Conservation (phyloP, 2,797 vertebrate genomes). For the Premnoplex brunnescens region DNA sequence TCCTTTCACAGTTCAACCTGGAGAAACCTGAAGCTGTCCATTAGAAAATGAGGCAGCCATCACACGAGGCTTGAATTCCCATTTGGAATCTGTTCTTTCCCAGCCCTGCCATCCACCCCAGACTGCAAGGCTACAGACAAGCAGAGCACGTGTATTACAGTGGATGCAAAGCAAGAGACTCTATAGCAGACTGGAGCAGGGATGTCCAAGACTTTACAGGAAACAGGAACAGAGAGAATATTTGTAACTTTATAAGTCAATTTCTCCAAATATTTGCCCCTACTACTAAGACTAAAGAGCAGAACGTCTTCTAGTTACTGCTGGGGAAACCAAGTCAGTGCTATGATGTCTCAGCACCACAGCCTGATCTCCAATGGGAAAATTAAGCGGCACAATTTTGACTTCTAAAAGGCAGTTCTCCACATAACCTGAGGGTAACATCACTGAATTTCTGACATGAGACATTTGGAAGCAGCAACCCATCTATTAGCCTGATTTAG, state of each 20-base stretch:
- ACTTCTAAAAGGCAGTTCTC: neutral
- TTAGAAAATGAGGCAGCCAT: neutral
- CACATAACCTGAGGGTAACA: neutral
- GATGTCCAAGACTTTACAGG: neutral
- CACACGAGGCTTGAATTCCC: neutral
- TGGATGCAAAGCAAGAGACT: neutral
- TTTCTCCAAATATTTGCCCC: neutral
- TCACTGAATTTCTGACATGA: neutral
- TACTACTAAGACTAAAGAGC: neutral
- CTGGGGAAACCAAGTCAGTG: neutral
- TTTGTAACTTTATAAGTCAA: neutral
- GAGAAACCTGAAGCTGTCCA: neutral
- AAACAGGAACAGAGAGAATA: neutral
- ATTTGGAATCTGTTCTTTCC: neutral
- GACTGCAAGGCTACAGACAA: neutral
- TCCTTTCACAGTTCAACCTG: neutral
- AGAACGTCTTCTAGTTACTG: neutral
- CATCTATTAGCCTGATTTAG: neutral
- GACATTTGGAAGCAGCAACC: neutral
- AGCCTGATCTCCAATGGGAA: neutral
- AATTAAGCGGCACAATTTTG: neutral
- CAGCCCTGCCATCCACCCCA: neutral
- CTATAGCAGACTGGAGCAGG: neutral
- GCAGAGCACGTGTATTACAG: rapidly evolving
- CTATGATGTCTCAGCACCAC: rapidly evolving